Evolutionary conservation across 2,888 invertebrate genomes (phyloP), one percentile per base, ranked within the genome.

Genomic region (Plutella xylostella): DNA sequence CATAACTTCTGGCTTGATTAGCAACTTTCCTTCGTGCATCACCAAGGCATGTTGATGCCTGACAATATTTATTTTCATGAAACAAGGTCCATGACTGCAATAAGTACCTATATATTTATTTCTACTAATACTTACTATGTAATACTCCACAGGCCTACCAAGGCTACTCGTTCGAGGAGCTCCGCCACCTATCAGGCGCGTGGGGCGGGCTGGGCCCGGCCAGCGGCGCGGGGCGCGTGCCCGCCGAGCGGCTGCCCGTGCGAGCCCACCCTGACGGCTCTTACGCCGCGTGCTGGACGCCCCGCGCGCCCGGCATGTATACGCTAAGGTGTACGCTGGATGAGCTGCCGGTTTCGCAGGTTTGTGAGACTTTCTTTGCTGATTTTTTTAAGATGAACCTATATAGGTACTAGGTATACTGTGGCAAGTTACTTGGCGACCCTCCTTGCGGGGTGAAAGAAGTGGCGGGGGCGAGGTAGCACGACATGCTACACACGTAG

Each of bases 141-240:
- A 31, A 31, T 19, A 31, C 5, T 4, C 5, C n/a, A 22, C 78
- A 94, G 90, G 89, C 90, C 0, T 97, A 92, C 72, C 93, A 94
- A 61, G 92, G 93, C 67, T 97, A 93, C 65, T 97, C 97, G 0
- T 97, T 98, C 72, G 98, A 98, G 76, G 98, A 98, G 74, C 74
- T 98, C 34, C 89, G 98, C 25, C 70, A 79, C 31, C 79, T 85
- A 14, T 76, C 80, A 49, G 73, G 75, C 1, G 70, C 73, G 37
- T 87, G 87, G 72, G 68, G 66, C 15, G 71, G 80, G 72, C 72
- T 53, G 56, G 72, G 74, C 43, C 72, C 72, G 4, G 58, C 67
- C 7, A 56, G 58, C 30, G 52, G 74, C 61, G 73, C 71, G 34
- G 78, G 79, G 0, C 80, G 84, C 35, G 74, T 85, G 46, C 73